Evolutionary conservation across 2,797 vertebrate genomes (phyloP), one percentile per base, ranked within the genome.

Genomic region (Leptoclinus maculatus): DNA sequence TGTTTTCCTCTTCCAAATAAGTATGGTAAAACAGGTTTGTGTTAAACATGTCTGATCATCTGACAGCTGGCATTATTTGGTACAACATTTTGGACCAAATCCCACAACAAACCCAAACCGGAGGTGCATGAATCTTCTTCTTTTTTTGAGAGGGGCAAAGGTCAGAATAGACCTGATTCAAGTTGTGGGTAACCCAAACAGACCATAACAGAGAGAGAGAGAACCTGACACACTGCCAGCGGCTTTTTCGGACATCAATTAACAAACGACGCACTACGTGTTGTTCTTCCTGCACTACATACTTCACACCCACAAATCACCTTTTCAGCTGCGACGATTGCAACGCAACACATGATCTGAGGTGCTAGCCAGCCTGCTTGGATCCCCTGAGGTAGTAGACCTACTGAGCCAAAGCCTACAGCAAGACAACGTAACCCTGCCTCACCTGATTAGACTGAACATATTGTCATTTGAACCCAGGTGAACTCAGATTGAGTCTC

Each of bases 121-220:
- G 13, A 59, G 16, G 29, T 13, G 25, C 21, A 49, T 34, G 32
- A 41, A 59, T 47, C 2, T 3, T 16, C 45, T 47, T 23, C 4
- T 51, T 51, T 51, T 51, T 47, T 21, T 5, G 34, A 19, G n/a
- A 19, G 45, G 45, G 47, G 1, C 66, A 32, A 36, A 27, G 47
- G 27, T 68, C 49, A 41, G 66, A 56, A 56, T 5, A 43, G 45
- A 65, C 29, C n/a, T 21, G 21, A 71, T 36, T 43, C 45, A 64
- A 57, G 71, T 23, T 19, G 68, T 54, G 64, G 29, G 59, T 32
- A 70, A 70, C 38, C 53, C 29, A 17, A 53, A 69, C 53, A 80
- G 27, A 78, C 66, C 34, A 23, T 10, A n/a, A 71, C 11, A 9
- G 7, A 60, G 54, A 53, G 7, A 60, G 54, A 53, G 12, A 64